These are phyloP conservation scores for Phania funesta DNA, from an alignment of 2,888 invertebrate species.

Conservation along the genomic window DNA sequence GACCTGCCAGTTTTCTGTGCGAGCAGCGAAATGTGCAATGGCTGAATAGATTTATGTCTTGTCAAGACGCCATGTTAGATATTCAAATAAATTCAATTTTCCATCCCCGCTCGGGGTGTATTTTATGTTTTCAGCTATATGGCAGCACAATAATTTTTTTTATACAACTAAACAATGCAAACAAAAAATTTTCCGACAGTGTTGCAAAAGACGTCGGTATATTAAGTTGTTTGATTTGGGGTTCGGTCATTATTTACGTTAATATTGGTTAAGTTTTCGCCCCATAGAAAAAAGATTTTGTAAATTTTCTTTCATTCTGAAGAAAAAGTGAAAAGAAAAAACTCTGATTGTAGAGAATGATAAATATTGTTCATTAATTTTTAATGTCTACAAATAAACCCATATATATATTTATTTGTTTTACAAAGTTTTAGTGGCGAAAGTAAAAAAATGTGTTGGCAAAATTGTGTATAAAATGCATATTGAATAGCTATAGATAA, in stretches of 20 bases:
- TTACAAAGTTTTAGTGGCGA: background rate
- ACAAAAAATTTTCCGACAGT: conserved; percentile 43
- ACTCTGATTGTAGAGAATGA: background rate
- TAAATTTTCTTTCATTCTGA: conserved; percentile 12
- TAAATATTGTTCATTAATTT: background rate
- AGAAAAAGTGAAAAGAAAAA: background rate
- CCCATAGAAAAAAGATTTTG: conserved; percentile 18
- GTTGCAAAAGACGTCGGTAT: conserved; percentile 61
- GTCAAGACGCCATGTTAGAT: too few species aligned
- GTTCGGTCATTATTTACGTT: conserved; percentile 26
- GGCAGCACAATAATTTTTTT: conserved; percentile 6
- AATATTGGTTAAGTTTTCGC: conserved; percentile 24
- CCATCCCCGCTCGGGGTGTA: too few species aligned
- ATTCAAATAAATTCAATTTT: too few species aligned
- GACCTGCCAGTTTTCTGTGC: too few species aligned
- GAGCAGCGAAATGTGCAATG: too few species aligned
- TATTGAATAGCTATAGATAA: background rate
- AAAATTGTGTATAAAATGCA: background rate
- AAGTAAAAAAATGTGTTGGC: background rate
- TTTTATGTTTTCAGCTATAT: background rate
- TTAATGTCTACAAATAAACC: too few species aligned
- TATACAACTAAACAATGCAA: conserved; percentile 1
- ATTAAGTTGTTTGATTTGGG: conserved; percentile 34
- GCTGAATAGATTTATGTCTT: too few species aligned
- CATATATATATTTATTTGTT: too few species aligned